A percentile compares a stretch with the other conserved stretches of the same genome.
These are phyloP conservation scores for Pedicia rivosa DNA, from an alignment of 2,888 invertebrate species.

Conservation along the genomic window DNA sequence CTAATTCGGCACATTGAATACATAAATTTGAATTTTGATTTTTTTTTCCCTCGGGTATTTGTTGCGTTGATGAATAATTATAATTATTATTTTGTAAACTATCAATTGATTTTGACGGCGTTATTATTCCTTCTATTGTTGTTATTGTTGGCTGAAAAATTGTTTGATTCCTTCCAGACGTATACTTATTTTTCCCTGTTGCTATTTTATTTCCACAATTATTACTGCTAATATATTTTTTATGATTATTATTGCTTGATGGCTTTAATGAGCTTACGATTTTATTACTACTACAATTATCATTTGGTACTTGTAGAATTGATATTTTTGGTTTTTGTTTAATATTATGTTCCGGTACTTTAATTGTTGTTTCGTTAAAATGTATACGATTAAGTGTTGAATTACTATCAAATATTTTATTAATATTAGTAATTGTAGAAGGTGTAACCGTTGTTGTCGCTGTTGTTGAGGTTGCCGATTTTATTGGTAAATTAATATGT, in stretches of 20 bases:
- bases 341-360: too few species aligned
- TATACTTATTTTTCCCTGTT: too few species aligned
- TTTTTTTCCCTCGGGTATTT: too few species aligned
- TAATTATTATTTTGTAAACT: neutral
- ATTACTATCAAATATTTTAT: too few species aligned
- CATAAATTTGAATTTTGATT: conserved; percentile 1
- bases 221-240: neutral
- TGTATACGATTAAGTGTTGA: too few species aligned
- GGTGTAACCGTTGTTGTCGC: neutral
- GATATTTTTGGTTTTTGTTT: neutral
- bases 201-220: too few species aligned
- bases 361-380: too few species aligned
- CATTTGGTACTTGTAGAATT: neutral
- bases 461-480: too few species aligned
- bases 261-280: neutral
- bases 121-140: neutral
- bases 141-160: too few species aligned
- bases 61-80: too few species aligned
- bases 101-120: neutral
- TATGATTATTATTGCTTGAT: neutral
- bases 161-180: too few species aligned
- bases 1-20: conserved; percentile 1
- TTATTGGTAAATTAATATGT: too few species aligned
- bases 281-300: neutral
- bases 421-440: neutral